A percentile compares a stretch with the other conserved stretches of the same genome.
These are phyloP conservation scores for Danio tinwini DNA, from an alignment of 2,797 vertebrate species.

Conservation along the genomic window DNA sequence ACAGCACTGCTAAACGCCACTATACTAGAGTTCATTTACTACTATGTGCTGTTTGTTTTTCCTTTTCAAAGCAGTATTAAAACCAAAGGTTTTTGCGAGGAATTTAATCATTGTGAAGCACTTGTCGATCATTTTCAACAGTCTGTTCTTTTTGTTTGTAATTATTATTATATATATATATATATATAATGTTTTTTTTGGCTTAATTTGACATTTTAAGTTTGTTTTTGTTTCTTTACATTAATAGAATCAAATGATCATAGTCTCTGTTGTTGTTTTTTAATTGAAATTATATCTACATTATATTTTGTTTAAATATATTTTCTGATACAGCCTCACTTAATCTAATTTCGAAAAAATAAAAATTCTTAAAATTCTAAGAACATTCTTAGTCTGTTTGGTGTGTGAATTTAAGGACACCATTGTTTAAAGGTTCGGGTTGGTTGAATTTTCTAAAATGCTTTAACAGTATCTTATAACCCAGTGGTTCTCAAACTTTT, in stretches of 20 bases:
- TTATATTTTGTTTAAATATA: constrained; percentile 64
- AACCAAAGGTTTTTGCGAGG: neutral
- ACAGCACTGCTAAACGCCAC: neutral
- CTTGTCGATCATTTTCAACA: constrained; percentile 20
- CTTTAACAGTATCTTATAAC: no score
- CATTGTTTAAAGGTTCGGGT: no score
- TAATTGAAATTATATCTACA: constrained; percentile 37
- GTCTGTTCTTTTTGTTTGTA: constrained; percentile 41
- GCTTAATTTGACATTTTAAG: constrained; percentile 5
- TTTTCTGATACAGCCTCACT: neutral
- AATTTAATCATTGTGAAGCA: constrained; percentile 9
- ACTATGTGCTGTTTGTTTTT: neutral
- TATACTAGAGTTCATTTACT: neutral
- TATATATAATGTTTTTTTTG: no score
- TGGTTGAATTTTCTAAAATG: no score
- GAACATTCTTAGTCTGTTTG: neutral
- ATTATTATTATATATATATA: no score
- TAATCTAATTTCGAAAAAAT: neutral
- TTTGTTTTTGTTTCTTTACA: neutral
- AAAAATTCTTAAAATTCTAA: neutral
- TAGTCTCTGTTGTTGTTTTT: constrained; percentile 27
- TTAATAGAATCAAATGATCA: constrained; percentile 39
- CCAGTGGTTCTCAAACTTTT: no score
- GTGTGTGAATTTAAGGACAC: neutral
- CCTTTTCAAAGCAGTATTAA: neutral